Percentiles rank a stretch among this genome's conserved stretches.
Evolutionary conservation across 2,797 vertebrate genomes (phyloP).

Genomic region (Mus caroli): DNA sequence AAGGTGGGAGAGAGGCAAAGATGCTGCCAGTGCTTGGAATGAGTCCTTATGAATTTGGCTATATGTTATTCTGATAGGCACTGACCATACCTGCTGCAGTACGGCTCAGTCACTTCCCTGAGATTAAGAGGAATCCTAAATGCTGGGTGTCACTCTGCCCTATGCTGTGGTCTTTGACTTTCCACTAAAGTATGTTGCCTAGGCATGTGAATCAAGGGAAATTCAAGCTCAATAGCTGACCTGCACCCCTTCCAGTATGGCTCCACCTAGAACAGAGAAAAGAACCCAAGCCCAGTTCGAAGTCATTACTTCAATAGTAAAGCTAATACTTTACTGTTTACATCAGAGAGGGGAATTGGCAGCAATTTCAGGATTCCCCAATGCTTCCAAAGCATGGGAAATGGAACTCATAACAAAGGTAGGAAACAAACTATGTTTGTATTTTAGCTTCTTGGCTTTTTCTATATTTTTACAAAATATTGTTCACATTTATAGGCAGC

Average conservation of each 20-base stretch:
- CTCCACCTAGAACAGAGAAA: background rate
- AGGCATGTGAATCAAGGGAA: background rate
- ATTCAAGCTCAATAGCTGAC: background rate
- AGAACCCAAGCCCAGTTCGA: background rate
- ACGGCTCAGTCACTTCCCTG: background rate
- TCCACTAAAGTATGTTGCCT: background rate
- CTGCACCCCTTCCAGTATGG: fast-evolving
- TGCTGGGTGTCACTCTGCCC: background rate
- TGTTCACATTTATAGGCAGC: background rate
- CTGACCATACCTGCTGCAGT: fast-evolving
- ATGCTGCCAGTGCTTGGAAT: background rate
- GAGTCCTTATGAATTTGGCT: background rate
- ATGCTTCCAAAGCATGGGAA: background rate
- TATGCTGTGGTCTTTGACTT: background rate
- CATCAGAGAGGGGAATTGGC: background rate
- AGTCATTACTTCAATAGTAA: background rate
- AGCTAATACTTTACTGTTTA: background rate
- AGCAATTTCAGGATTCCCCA: background rate
- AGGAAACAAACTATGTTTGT: background rate
- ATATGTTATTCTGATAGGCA: background rate
- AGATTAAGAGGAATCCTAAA: background rate
- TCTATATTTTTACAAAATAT: background rate
- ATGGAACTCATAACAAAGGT: background rate
- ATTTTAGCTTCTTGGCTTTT: background rate
- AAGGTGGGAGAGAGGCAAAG: background rate